Evolutionary conservation across 2,113 vertebrate species (phyloP).

Genomic region (Panurus biarmicus): DNA sequence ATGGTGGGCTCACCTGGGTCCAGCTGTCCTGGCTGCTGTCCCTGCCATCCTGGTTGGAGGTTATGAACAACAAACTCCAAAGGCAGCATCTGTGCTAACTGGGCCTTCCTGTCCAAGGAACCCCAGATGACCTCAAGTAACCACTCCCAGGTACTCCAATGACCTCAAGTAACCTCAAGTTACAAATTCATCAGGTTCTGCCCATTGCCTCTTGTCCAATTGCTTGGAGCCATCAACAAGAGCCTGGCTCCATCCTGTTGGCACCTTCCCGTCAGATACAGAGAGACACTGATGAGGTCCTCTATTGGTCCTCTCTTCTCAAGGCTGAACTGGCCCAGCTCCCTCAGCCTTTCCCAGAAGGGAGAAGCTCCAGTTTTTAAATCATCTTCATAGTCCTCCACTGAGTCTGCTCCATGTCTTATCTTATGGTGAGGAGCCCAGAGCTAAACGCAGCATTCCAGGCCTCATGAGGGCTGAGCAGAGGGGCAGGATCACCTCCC

Average conservation of each 20-base stretch:
- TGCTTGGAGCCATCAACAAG: rapidly evolving
- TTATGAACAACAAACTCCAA: neutral
- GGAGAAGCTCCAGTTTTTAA: neutral
- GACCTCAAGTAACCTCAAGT: neutral
- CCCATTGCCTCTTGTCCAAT: neutral
- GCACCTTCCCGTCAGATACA: rapidly evolving
- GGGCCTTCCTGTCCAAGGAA: neutral
- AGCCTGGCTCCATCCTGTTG: neutral
- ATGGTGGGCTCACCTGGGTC: neutral
- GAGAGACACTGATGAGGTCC: neutral
- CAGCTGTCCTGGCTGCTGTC: neutral
- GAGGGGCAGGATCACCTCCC: neutral
- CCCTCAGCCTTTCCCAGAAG: neutral
- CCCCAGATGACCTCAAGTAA: neutral
- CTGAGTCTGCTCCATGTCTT: neutral
- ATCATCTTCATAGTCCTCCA: neutral
- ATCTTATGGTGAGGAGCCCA: neutral
- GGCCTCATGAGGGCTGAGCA: neutral
- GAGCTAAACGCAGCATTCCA: neutral
- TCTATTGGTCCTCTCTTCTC: rapidly evolving
- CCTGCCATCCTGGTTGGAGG: neutral
- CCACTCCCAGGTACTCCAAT: neutral
- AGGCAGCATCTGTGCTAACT: neutral
- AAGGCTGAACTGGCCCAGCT: neutral
- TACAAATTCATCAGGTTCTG: neutral